Evolutionary conservation across 2,888 invertebrate genomes (phyloP).

Genomic region (Cylloceria caligata): DNA sequence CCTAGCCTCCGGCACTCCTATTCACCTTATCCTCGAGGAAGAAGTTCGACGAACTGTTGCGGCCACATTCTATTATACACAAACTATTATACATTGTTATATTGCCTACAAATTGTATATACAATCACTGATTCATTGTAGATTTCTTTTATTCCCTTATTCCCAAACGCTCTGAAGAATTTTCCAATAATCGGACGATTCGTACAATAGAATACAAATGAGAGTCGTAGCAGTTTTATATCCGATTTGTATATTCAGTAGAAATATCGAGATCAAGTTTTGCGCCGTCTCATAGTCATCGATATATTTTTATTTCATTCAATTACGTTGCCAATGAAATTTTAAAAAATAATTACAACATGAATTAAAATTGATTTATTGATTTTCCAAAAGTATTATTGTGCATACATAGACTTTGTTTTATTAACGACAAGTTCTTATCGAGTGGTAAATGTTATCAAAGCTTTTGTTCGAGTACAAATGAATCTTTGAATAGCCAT

Average conservation of each 20-base stretch:
- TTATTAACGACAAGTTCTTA: no score
- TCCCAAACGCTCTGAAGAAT: not conserved
- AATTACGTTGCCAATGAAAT: no score
- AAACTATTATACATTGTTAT: not conserved
- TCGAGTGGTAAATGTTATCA: no score
- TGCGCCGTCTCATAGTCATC: not conserved
- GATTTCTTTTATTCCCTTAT: not conserved
- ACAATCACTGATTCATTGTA: not conserved
- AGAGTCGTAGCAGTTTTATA: not conserved
- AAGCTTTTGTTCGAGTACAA: no score
- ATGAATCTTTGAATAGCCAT: not conserved
- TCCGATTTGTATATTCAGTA: not conserved
- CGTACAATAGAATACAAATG: not conserved
- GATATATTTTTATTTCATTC: not conserved
- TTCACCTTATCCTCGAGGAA: not conserved
- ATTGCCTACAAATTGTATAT: slow-evolving; percentile 6
- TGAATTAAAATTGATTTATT: not conserved
- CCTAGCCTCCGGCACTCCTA: not conserved
- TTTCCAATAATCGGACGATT: slow-evolving; percentile 1
- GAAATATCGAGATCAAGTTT: not conserved
- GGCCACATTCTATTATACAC: not conserved
- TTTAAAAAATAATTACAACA: no score
- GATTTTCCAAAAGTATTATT: not conserved
- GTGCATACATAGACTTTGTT: no score
- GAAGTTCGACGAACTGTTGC: slow-evolving; percentile 4